phyloP scores from a whole-genome alignment of 2,113 vertebrate species.

The Chaenogobius annularis region DNA sequence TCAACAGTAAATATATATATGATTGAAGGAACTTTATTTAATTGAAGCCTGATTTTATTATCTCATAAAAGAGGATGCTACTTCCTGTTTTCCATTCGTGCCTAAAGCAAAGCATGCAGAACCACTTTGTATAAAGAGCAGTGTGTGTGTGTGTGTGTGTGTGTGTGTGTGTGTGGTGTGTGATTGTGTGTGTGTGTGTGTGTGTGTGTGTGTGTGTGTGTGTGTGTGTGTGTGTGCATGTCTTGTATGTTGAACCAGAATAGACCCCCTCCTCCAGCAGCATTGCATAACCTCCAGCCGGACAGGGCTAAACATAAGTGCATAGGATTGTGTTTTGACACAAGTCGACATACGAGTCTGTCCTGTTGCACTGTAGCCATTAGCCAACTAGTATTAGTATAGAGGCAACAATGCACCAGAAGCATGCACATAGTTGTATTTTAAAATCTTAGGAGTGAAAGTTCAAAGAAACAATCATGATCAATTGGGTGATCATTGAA shows the following conservation, averaged over 20 bases:
- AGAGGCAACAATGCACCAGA: too few species aligned
- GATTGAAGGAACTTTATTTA: not conserved
- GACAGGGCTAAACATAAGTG: slow-evolving; percentile 46
- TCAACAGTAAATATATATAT: not conserved
- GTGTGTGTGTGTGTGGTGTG: too few species aligned
- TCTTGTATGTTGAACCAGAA: slow-evolving; percentile 44
- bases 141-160: not conserved
- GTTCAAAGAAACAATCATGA: too few species aligned
- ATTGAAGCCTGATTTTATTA: not conserved
- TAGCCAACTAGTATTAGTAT: too few species aligned
- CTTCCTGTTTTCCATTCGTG: not conserved
- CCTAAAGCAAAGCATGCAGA: slow-evolving; percentile 1
- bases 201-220: too few species aligned
- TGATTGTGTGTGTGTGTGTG: too few species aligned
- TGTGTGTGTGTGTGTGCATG: too few species aligned
- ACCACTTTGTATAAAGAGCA: not conserved
- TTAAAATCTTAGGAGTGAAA: too few species aligned
- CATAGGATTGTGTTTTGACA: too few species aligned
- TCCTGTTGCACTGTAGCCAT: not conserved
- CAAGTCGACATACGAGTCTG: not conserved
- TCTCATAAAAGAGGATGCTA: not conserved
- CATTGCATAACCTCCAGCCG: slow-evolving; percentile 42
- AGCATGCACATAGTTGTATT: too few species aligned
- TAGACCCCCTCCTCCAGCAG: slow-evolving; percentile 33
- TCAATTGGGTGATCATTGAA: too few species aligned